Evolutionary conservation across 2,888 invertebrate genomes (phyloP).

Genomic region (Acleris holmiana): DNA sequence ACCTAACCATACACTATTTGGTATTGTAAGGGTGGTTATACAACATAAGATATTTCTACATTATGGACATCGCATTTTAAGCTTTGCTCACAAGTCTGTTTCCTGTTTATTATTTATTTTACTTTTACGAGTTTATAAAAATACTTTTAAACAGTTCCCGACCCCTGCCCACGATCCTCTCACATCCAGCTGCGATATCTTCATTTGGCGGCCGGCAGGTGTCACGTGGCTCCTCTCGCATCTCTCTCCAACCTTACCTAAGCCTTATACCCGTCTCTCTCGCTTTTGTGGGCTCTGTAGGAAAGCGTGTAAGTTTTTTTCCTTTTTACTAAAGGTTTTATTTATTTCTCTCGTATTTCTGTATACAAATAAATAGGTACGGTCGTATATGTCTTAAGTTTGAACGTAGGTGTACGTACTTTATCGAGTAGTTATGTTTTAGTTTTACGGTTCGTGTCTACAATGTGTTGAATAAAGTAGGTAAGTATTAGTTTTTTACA

Average conservation of each 20-base stretch:
- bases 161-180: constrained; percentile 63
- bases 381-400: constrained; percentile 39
- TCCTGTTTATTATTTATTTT: too few relatives aligned
- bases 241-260: constrained; percentile 52
- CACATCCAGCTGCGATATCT: constrained; percentile 83
- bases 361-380: constrained; percentile 62
- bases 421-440: constrained; percentile 21
- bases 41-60: too few relatives aligned
- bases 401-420: constrained; percentile 35
- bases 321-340: constrained; percentile 66
- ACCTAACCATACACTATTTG: too few relatives aligned
- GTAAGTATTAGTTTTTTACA: background rate
- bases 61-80: too few relatives aligned
- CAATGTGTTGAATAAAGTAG: background rate
- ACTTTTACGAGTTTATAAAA: background rate
- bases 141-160: constrained; percentile 46
- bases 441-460: constrained; percentile 35
- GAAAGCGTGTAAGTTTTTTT: constrained; percentile 65
- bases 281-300: constrained; percentile 66
- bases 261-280: constrained; percentile 52
- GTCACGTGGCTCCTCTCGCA: constrained; percentile 69
- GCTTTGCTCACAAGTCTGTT: too few relatives aligned
- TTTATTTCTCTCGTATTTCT: constrained; percentile 74
- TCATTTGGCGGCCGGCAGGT: constrained; percentile 83
- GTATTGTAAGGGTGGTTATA: too few relatives aligned